phyloP scores from a whole-genome alignment of 2,797 vertebrate genomes.

The Peromyscus eremicus region DNA sequence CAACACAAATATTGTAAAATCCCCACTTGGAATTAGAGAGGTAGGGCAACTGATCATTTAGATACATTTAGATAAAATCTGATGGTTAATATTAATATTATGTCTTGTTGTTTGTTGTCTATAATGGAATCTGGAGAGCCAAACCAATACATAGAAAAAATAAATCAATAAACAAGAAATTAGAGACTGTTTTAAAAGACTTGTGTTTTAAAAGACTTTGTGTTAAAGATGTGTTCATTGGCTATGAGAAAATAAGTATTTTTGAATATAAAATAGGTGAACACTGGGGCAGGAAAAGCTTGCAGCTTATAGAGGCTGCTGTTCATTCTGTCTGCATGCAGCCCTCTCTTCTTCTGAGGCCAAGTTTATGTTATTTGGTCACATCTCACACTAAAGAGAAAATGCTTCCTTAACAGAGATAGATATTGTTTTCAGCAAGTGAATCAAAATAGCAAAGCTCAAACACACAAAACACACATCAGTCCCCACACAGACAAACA shows the following conservation, averaged over 20 bases:
- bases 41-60: slow-evolving; percentile 2
- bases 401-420: slow-evolving; percentile 52
- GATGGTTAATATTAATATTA: slow-evolving; percentile 56
- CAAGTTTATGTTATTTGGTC: slow-evolving; percentile 13
- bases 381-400: slow-evolving; percentile 29
- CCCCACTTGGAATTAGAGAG: slow-evolving; percentile 15
- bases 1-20: slow-evolving; percentile 48
- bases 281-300: not conserved
- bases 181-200: slow-evolving; percentile 48
- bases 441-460: slow-evolving; percentile 47
- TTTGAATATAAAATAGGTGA: slow-evolving; percentile 22
- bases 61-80: slow-evolving; percentile 53
- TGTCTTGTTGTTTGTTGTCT: slow-evolving; percentile 34
- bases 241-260: slow-evolving; percentile 8
- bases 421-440: slow-evolving; percentile 51
- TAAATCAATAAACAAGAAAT: not conserved
- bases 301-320: not conserved
- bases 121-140: not conserved
- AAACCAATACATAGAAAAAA: slow-evolving; percentile 45
- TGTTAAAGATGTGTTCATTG: slow-evolving; percentile 8
- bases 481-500: slow-evolving; percentile 31
- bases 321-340: slow-evolving; percentile 46
- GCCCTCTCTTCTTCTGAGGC: slow-evolving; percentile 13
- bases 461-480: slow-evolving; percentile 13
- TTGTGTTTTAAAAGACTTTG: slow-evolving; percentile 49